A percentile compares a stretch with the other conserved stretches of the same genome.
These are phyloP conservation scores for Formicarius rufipectus DNA, from an alignment of 2,113 vertebrate species.

Conservation along the genomic window DNA sequence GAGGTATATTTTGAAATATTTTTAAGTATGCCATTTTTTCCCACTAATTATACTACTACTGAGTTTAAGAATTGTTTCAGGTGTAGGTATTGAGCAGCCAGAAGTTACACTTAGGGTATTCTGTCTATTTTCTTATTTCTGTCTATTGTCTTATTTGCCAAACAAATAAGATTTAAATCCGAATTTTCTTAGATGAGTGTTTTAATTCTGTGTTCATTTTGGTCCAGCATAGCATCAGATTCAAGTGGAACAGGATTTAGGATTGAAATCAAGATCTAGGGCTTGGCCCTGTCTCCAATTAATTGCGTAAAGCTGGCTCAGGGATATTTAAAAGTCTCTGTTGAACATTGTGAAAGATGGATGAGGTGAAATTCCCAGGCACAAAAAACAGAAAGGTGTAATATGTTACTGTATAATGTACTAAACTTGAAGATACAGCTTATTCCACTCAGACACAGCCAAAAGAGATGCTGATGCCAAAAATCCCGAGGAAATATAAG, in stretches of 20 bases:
- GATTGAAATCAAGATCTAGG: conserved; percentile 35
- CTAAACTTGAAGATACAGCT: conserved; percentile 51
- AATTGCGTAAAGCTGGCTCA: conserved; percentile 35
- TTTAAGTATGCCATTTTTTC: not conserved
- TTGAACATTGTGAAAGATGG: conserved; percentile 51
- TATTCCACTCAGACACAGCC: conserved; percentile 58
- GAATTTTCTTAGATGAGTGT: not conserved
- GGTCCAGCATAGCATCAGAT: not conserved
- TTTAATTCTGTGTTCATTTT: conserved; percentile 15
- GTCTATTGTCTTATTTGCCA: too few relatives aligned
- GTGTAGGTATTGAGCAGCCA: not conserved
- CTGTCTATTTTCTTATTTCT: too few relatives aligned
- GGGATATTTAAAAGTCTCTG: conserved; percentile 53
- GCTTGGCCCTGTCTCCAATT: conserved; percentile 9
- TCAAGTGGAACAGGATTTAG: not conserved
- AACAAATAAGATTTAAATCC: not conserved
- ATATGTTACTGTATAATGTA: conserved; percentile 56
- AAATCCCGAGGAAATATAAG: conserved; percentile 49
- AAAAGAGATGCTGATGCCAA: conserved; percentile 44
- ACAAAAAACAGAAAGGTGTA: conserved; percentile 42
- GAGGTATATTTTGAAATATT: not conserved
- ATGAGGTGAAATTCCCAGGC: conserved; percentile 64
- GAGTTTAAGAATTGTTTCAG: not conserved
- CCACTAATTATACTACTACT: not conserved
- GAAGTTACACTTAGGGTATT: not conserved